Conservation (phyloP, 2,888 invertebrate species). For the Ormyrus labotus region DNA sequence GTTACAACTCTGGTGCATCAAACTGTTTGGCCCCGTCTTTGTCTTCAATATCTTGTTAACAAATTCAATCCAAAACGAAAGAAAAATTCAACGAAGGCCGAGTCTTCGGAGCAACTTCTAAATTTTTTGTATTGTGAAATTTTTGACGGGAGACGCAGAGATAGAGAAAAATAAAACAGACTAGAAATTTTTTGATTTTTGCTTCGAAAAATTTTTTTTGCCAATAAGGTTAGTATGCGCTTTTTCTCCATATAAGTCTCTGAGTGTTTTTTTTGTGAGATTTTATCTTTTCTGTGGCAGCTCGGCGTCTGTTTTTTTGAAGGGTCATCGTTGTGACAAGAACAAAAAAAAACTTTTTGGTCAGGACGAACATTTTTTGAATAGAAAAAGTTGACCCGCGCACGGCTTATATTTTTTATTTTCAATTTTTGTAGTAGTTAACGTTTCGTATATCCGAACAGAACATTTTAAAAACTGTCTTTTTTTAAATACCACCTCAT, state of each 20-base stretch:
- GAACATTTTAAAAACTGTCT: background rate
- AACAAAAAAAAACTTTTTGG: conserved; percentile 18
- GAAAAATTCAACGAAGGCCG: conserved; percentile 17
- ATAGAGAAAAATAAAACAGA: background rate
- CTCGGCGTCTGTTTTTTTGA: conserved; percentile 27
- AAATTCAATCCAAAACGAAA: conserved; percentile 4
- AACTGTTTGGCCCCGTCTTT: conserved; percentile 24
- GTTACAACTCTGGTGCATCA: conserved; percentile 14
- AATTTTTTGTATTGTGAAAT: conserved; percentile 26
- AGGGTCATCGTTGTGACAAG: conserved; percentile 24
- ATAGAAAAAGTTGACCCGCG: conserved; percentile 12
- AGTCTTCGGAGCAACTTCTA: conserved; percentile 19
- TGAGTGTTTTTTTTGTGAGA: conserved; percentile 51
- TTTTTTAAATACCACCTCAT: background rate
- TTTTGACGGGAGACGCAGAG: conserved; percentile 38
- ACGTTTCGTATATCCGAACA: conserved; percentile 2
- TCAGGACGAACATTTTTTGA: conserved; percentile 6
- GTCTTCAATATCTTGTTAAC: conserved; percentile 17
- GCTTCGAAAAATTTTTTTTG: conserved; percentile 42
- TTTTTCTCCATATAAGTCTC: conserved; percentile 39
- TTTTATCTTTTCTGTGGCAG: conserved; percentile 43
- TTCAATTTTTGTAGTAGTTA: conserved; percentile 23
- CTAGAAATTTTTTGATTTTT: conserved; percentile 45
- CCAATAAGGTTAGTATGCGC: conserved; percentile 52
- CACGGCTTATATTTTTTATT: conserved; percentile 43